phyloP scores from a whole-genome alignment of 1,140 invertebrate genomes.

The Diabrotica undecimpunctata region DNA sequence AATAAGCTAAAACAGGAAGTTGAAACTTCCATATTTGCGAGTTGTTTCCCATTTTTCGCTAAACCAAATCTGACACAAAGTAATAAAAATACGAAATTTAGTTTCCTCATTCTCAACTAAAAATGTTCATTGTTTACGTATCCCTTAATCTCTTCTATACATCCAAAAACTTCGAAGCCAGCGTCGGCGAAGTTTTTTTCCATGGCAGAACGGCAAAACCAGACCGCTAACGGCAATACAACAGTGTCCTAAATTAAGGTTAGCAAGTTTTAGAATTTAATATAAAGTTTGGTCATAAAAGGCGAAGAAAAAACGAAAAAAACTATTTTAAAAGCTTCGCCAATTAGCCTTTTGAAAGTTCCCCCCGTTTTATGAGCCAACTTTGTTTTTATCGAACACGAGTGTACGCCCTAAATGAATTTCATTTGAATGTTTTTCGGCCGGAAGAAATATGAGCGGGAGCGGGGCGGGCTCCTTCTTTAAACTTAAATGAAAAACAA shows the following conservation, averaged over 20 bases:
- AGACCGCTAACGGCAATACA: conserved; percentile 8
- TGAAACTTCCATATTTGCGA: too few relatives aligned
- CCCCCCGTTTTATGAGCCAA: conserved; percentile 15
- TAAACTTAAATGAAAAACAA: too few relatives aligned
- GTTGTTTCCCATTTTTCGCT: too few relatives aligned
- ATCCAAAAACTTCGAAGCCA: background rate
- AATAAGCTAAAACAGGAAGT: too few relatives aligned
- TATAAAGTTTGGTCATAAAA: conserved; percentile 22
- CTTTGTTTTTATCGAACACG: conserved; percentile 23
- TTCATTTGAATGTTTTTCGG: conserved; percentile 18
- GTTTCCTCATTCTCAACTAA: too few relatives aligned
- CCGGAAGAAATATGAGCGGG: background rate
- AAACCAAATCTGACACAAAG: too few relatives aligned
- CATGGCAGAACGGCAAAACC: conserved; percentile 3
- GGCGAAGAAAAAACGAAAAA: conserved; percentile 13
- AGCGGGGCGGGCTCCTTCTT: too few relatives aligned
- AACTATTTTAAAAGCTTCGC: conserved; percentile 23
- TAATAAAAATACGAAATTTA: too few relatives aligned
- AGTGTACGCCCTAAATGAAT: conserved; percentile 18
- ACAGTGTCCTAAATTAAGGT: conserved; percentile 21
- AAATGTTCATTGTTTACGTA: background rate
- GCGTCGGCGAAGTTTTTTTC: background rate
- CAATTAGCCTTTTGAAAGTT: conserved; percentile 21
- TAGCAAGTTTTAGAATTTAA: conserved; percentile 24
- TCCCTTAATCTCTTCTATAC: background rate